A percentile compares a stretch with the other conserved stretches of the same genome.
Conservation (phyloP, 2,113 vertebrate species). For the Aix galericulata region DNA sequence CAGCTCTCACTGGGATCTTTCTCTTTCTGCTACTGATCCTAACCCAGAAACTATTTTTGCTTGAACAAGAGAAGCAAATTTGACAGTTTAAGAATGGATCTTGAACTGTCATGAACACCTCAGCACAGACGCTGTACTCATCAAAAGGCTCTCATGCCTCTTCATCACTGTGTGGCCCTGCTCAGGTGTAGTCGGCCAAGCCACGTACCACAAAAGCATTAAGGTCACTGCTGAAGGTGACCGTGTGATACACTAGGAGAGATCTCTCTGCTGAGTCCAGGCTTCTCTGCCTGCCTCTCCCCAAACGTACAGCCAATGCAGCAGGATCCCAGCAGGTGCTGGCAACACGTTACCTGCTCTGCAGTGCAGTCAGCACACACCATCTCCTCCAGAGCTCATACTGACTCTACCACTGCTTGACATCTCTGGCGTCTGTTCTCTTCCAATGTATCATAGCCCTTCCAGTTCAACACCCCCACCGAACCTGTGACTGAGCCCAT, state of each 20-base stretch:
- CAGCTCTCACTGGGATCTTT: background rate
- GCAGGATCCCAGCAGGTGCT: constrained; percentile 3
- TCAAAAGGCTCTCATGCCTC: background rate
- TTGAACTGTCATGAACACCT: background rate
- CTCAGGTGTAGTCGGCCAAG: background rate
- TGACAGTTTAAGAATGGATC: background rate
- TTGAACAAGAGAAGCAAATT: background rate
- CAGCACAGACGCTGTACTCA: background rate
- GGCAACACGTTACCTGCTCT: background rate
- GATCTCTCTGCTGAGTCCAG: background rate
- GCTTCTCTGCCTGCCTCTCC: background rate
- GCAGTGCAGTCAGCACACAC: background rate
- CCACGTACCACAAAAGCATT: background rate
- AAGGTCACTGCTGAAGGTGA: background rate
- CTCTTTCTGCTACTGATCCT: background rate
- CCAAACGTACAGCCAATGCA: background rate
- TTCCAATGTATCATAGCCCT: background rate
- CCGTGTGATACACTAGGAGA: background rate
- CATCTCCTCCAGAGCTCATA: background rate
- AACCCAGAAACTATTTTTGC: background rate
- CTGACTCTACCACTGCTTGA: background rate
- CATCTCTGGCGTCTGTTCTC: background rate
- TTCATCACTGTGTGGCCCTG: background rate
- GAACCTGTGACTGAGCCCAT: background rate
- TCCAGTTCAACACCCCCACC: background rate